phyloP scores from a whole-genome alignment of 2,797 vertebrate species.

The Limnodromus scolopaceus region DNA sequence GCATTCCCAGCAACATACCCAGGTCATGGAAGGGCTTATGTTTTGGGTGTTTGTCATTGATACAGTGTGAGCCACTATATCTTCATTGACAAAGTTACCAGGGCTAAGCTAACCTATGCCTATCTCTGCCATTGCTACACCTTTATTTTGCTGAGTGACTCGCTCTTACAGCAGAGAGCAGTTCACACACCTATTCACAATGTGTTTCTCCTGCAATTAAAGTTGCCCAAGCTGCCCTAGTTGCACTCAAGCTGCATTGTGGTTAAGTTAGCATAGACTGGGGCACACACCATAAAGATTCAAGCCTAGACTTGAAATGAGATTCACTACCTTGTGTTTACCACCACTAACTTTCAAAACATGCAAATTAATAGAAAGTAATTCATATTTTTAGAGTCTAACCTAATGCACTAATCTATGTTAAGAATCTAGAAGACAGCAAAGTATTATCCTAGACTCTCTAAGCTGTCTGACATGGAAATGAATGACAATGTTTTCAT shows the following conservation, averaged over 20 bases:
- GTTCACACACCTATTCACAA: background rate
- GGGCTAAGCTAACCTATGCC: background rate
- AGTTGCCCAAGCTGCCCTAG: background rate
- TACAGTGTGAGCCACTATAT: rapidly evolving
- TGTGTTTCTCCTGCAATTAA: background rate
- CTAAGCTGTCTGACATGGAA: background rate
- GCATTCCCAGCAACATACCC: background rate
- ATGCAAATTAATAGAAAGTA: background rate
- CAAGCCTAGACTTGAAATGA: background rate
- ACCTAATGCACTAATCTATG: background rate
- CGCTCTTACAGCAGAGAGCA: background rate
- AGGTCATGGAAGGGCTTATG: background rate
- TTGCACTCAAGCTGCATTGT: background rate
- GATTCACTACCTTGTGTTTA: background rate
- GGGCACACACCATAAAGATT: background rate
- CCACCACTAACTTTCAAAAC: background rate
- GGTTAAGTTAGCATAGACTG: background rate
- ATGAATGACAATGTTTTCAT: background rate
- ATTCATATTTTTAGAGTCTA: background rate
- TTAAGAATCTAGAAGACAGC: background rate
- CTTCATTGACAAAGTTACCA: background rate
- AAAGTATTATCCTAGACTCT: background rate
- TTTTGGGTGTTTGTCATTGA: background rate
- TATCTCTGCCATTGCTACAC: background rate
- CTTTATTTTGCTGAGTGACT: background rate